Percentiles rank a stretch among this genome's conserved stretches.
phyloP scores from a whole-genome alignment of 2,113 vertebrate genomes.

The Hyperopisus bebe region DNA sequence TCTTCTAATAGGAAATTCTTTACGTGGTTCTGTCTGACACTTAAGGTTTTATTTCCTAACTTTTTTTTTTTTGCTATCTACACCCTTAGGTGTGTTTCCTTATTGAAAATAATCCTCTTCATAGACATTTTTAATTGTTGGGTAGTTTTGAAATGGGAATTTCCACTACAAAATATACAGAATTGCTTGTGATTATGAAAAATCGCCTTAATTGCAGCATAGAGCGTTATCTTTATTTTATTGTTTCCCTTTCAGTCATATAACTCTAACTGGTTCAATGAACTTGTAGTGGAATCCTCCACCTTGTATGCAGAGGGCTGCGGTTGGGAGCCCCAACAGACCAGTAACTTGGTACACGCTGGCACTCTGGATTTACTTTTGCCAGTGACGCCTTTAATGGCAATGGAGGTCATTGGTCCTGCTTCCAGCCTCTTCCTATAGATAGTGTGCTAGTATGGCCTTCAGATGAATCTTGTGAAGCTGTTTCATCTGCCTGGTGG shows the following conservation, averaged over 20 bases:
- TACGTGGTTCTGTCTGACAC: not conserved
- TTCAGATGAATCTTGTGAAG: not conserved
- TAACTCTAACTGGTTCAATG: not conserved
- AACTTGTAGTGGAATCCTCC: not conserved
- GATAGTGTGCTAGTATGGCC: not conserved
- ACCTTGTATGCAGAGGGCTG: not conserved
- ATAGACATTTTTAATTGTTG: slow-evolving; percentile 9
- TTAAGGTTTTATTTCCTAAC: not conserved
- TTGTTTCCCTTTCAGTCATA: not conserved
- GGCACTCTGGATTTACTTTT: not conserved
- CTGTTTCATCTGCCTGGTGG: not conserved
- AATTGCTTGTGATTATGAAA: slow-evolving; percentile 11
- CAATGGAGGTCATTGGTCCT: not conserved
- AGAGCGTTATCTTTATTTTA: not conserved
- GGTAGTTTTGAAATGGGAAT: slow-evolving; percentile 10
- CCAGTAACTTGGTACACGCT: not conserved
- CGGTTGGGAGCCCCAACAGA: not conserved
- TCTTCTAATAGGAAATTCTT: not conserved
- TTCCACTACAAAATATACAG: not conserved
- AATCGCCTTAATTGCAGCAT: not conserved
- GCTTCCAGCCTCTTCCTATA: not conserved
- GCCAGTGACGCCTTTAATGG: not conserved
- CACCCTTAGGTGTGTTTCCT: not conserved
- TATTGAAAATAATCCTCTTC: not conserved
- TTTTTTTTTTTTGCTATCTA: not conserved